These are phyloP conservation scores for Orthonyx spaldingii DNA, from an alignment of 2,113 vertebrate genomes.

Conservation along the genomic window DNA sequence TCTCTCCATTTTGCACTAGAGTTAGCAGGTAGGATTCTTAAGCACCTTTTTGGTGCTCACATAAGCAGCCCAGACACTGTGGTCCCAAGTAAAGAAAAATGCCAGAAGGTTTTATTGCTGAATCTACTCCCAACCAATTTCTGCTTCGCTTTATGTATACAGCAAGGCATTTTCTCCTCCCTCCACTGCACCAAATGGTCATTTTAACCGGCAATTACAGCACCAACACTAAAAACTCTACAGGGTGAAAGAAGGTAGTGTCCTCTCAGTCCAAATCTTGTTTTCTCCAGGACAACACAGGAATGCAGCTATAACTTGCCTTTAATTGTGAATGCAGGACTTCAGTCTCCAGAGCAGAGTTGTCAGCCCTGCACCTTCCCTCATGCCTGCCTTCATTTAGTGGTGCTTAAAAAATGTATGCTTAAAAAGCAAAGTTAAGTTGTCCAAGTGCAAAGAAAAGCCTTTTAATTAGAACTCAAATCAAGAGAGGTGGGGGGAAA, in stretches of 20 bases:
- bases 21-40: background rate
- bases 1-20: background rate
- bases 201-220: background rate
- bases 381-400: background rate
- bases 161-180: background rate
- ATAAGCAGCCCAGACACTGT: background rate
- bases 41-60: background rate
- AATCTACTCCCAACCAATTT: background rate
- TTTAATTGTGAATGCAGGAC: background rate
- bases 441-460: slow-evolving; percentile 7
- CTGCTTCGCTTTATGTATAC: background rate
- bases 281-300: background rate
- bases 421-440: slow-evolving; percentile 42
- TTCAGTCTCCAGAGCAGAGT: background rate
- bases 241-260: background rate
- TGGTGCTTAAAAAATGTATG: slow-evolving; percentile 15
- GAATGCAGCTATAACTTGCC: background rate
- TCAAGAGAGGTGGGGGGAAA: background rate
- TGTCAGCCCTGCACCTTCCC: background rate
- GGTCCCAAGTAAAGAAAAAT: background rate
- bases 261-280: background rate
- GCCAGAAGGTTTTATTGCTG: background rate
- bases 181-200: background rate
- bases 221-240: background rate
- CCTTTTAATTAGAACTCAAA: slow-evolving; percentile 19